These are phyloP conservation scores for Corythaeola cristata DNA, from an alignment of 2,113 vertebrate genomes.

Conservation along the genomic window DNA sequence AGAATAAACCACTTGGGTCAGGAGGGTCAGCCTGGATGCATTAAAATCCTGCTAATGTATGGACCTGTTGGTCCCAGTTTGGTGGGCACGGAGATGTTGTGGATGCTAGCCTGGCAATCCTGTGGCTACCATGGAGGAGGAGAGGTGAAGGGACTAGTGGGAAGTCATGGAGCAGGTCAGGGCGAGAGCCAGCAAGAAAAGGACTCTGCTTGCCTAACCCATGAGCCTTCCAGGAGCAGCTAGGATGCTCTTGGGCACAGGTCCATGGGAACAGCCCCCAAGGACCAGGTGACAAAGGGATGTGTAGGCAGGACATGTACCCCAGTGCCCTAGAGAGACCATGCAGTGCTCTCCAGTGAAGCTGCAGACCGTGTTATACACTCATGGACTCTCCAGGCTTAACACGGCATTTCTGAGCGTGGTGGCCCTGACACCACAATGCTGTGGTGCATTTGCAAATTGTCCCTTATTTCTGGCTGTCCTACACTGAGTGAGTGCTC, in stretches of 20 bases:
- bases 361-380: background rate
- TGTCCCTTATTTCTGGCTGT: background rate
- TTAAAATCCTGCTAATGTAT: background rate
- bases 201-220: background rate
- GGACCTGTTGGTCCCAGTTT: background rate
- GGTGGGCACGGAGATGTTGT: fast-evolving
- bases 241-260: background rate
- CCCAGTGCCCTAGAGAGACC: background rate
- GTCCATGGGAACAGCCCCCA: background rate
- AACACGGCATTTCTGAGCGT: background rate
- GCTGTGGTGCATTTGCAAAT: background rate
- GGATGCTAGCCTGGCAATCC: background rate
- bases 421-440: background rate
- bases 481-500: background rate
- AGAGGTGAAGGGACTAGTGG: background rate
- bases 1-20: background rate
- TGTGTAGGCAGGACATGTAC: background rate
- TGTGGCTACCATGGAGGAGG: background rate
- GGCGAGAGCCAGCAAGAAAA: background rate
- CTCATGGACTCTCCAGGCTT: background rate
- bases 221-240: background rate
- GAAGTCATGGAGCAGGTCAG: background rate
- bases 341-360: background rate
- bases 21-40: background rate
- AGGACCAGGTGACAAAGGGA: background rate